Base-by-base conservation (phyloP, 2,888 invertebrate genomes). In the Neoascia interrupta region DNA sequence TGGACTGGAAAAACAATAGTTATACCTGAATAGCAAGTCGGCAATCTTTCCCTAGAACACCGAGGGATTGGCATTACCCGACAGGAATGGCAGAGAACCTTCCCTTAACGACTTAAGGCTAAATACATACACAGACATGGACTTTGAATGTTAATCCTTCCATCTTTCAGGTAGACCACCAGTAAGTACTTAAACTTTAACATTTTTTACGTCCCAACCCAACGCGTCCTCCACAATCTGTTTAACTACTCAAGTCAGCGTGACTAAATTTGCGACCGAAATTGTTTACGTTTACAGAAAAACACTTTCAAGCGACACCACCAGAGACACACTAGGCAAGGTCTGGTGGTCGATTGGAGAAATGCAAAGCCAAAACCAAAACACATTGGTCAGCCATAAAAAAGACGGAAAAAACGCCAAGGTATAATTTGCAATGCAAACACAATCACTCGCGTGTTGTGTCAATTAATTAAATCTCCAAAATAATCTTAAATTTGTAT, bases 271-370 rank as follows among this genome's bases (percentile, higher is more conserved):
- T 3, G 49, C 34, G 15, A 43, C 10, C 26, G 16, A 43, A 49
- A 61, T 47, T 51, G 51, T 43, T 56, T 47, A 70, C 63, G 56
- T 51, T 70, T 56, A 49, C 58, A 53, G 56, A 63, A 56, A 54
- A 49, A 26, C 16, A 37, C n/a, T n/a, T n/a, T n/a, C 6, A 37
- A 37, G 37, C 15, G 11, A 18, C n/a, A n/a, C n/a, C n/a, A n/a
- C n/a, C n/a, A n/a, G n/a, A n/a, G n/a, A n/a, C n/a, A n/a, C n/a
- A n/a, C n/a, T n/a, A n/a, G n/a, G n/a, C n/a, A n/a, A n/a, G n/a
- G n/a, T n/a, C n/a, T n/a, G n/a, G n/a, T n/a, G n/a, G 19, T 41
- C 1, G 3, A 10, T 5, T 5, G 26, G 10, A 21, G n/a, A 5
- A 43, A 36, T 26, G 58, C 49, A 66, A 66, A 34, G 10, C 16